These are phyloP conservation scores for Phanerotoma sp. DNA, from an alignment of 2,888 invertebrate genomes.

Conservation along the genomic window DNA sequence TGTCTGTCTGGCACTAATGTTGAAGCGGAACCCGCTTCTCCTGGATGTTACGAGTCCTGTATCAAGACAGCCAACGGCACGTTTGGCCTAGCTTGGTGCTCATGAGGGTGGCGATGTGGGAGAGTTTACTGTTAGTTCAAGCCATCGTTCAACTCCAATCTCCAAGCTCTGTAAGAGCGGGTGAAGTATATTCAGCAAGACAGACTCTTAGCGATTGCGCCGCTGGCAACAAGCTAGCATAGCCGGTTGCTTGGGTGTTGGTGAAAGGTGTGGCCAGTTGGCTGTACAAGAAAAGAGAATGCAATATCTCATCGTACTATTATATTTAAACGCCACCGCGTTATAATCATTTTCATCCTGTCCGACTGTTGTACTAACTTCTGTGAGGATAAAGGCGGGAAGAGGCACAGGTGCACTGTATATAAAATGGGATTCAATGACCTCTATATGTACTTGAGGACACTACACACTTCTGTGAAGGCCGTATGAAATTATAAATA, in stretches of 20 bases:
- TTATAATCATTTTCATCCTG: constrained; percentile 38
- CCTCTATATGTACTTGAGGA: constrained; percentile 36
- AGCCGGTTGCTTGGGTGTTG: constrained; percentile 41
- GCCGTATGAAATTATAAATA: neutral
- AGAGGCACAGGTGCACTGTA: constrained; percentile 40
- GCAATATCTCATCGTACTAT: constrained; percentile 44
- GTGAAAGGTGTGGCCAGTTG: constrained; percentile 54
- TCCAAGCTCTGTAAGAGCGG: neutral
- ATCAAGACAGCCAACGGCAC: constrained; percentile 5
- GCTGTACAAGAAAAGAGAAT: constrained; percentile 52
- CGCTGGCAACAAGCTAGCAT: neutral
- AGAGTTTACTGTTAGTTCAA: constrained; percentile 32
- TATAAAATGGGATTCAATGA: constrained; percentile 48
- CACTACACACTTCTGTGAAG: constrained; percentile 5
- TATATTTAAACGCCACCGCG: constrained; percentile 15
- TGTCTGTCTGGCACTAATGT: neutral
- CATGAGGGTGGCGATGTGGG: constrained; percentile 19
- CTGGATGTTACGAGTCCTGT: neutral
- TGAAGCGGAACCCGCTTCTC: neutral
- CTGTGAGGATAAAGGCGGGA: constrained; percentile 7
- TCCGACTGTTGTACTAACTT: constrained; percentile 14
- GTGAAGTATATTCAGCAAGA: neutral
- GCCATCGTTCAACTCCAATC: neutral
- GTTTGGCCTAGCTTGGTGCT: neutral
- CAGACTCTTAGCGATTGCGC: constrained; percentile 9